phyloP scores from a whole-genome alignment of 2,113 vertebrate species.

The Plotosus lineatus region DNA sequence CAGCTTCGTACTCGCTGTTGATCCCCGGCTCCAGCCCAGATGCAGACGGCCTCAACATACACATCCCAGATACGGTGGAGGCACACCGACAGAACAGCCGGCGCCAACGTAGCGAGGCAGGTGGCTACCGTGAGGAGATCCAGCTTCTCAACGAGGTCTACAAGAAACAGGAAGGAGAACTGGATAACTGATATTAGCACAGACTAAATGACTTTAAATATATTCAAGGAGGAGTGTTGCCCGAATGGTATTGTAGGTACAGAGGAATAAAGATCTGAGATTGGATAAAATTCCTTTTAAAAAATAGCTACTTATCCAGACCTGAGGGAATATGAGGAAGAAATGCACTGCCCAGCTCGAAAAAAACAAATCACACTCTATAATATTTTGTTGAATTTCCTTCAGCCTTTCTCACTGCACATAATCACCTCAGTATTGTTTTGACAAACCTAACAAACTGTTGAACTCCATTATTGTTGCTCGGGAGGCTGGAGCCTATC shows the following conservation, averaged over 20 bases:
- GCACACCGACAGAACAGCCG: conserved; percentile 90
- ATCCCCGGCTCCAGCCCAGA: conserved; percentile 84
- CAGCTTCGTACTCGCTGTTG: conserved; percentile 91
- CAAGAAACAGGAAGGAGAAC: conserved; percentile 75
- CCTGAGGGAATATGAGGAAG: background rate
- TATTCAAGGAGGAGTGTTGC: background rate
- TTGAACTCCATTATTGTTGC: too few species aligned
- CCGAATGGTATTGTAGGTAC: background rate
- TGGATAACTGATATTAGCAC: conserved; percentile 55
- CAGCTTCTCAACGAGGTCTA: conserved; percentile 92
- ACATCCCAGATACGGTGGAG: conserved; percentile 96
- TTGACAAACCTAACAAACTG: too few species aligned
- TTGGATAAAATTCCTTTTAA: background rate
- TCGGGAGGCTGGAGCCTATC: too few species aligned
- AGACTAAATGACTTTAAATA: conserved; percentile 1
- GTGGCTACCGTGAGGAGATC: conserved; percentile 90
- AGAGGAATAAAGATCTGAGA: background rate
- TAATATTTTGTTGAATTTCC: too few species aligned
- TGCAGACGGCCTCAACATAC: conserved; percentile 85
- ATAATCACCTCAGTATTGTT: too few species aligned
- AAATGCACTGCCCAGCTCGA: too few species aligned
- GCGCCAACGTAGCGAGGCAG: conserved; percentile 76
- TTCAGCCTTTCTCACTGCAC: too few species aligned
- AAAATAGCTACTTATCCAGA: background rate
- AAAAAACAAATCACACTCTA: too few species aligned